These are phyloP conservation scores for Tiliqua scincoides DNA, from an alignment of 2,113 vertebrate genomes.

Conservation along the genomic window DNA sequence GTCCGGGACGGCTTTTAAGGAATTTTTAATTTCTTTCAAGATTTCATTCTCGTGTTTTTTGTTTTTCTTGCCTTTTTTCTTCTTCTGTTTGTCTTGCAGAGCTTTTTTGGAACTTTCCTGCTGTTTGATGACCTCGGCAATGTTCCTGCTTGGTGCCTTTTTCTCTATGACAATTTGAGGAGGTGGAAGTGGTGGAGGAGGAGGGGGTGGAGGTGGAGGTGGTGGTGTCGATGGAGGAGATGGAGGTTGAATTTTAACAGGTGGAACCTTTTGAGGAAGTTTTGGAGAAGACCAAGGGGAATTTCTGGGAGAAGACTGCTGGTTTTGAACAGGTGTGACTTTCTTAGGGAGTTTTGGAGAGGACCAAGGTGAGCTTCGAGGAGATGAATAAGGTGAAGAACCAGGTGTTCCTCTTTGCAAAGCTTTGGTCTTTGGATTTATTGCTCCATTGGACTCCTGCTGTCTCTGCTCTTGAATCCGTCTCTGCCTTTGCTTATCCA, in stretches of 20 bases:
- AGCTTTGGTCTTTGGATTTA: constrained; percentile 81
- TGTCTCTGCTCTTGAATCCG: constrained; percentile 89
- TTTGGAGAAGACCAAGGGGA: constrained; percentile 91
- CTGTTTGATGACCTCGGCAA: constrained; percentile 91
- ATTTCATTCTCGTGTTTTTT: constrained; percentile 85
- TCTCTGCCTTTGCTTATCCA: constrained; percentile 93
- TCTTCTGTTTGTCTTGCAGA: constrained; percentile 78
- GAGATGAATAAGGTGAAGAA: constrained; percentile 87
- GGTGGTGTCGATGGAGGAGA: constrained; percentile 30
- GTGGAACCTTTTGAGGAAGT: constrained; percentile 69
- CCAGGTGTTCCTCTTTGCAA: constrained; percentile 85
- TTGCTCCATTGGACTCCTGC: constrained; percentile 68
- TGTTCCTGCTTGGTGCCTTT: constrained; percentile 87
- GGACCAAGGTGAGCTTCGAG: constrained; percentile 85
- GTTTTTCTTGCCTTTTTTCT: constrained; percentile 84
- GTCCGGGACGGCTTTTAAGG: constrained; percentile 86
- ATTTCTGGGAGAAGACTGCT: constrained; percentile 62
- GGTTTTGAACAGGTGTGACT: constrained; percentile 68
- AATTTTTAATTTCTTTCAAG: constrained; percentile 92
- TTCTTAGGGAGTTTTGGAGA: constrained; percentile 86
- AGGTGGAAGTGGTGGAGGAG: constrained; percentile 64
- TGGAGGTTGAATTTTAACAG: constrained; percentile 72
- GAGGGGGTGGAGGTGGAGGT: constrained; percentile 55
- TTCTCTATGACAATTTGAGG: constrained; percentile 73
- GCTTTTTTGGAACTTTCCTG: constrained; percentile 85